Evolutionary conservation across 1,140 invertebrate species (phyloP), one percentile per base, ranked within the genome.

Genomic region (Xylocopa sonorina): DNA sequence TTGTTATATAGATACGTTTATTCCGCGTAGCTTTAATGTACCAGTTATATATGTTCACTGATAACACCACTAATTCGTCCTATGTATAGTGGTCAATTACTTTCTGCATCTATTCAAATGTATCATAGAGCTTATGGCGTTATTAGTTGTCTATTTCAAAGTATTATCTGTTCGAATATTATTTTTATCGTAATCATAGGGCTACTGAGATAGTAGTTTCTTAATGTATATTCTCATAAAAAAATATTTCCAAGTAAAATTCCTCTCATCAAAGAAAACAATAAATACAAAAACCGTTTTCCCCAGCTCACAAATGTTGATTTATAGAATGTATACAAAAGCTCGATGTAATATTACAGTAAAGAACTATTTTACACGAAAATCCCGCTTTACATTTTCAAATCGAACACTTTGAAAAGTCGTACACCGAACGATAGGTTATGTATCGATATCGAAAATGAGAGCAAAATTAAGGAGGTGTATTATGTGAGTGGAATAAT

Each of bases 141-240:
- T 24, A n/a, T 12, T 27, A n/a, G 18, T 32, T 12, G 2, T 41
- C 24, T 21, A 0, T n/a, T 32, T 67, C 0, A 10, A 69, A 69
- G 57, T 5, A 0, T 27, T 38, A 24, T 18, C 3, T 46, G 7
- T 24, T 24, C n/a, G 0, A 58, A 34, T n/a, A n/a, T n/a, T n/a
- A n/a, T 21, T 0, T 18, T 1, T 34, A 24, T 24, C 0, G 3
- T 14, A 2, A 1, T 3, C 0, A 1, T n/a, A 34, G 9, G 14
- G 10, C n/a, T 1, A 55, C 27, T 27, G 10, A 53, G 7, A 27
- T 29, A 16, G 14, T 46, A 46, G 14, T 16, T 46, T 14, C 27
- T 55, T 55, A 14, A 55, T 29, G 27, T n/a, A n/a, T n/a, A n/a
- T n/a, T n/a, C n/a, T n/a, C n/a, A n/a, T n/a, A n/a, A n/a, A n/a